Conservation (phyloP, 2,888 invertebrate species). For the Nemoura dubitans region DNA sequence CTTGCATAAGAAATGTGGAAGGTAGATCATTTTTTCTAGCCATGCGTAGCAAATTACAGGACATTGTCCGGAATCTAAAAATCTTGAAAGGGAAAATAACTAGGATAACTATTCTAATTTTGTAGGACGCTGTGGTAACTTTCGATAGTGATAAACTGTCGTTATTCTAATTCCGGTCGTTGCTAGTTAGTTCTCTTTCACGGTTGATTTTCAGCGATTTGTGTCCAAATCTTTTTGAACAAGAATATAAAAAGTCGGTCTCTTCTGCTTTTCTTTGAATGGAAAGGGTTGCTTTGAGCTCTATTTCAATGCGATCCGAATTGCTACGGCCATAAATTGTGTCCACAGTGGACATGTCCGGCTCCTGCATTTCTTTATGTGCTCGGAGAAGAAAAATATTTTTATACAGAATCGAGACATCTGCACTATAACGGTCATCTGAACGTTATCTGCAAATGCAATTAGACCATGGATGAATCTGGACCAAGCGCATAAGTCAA, state of each 20-base stretch:
- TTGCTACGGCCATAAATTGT: constrained; percentile 32
- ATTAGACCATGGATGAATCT: not conserved
- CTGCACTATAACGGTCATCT: constrained; percentile 18
- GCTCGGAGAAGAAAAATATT: not conserved
- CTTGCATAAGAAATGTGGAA: constrained; percentile 7
- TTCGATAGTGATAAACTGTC: constrained; percentile 16
- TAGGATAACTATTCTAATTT: constrained; percentile 28
- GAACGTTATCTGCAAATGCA: not conserved
- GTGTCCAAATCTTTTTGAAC: not conserved
- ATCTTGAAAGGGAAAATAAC: constrained; percentile 26
- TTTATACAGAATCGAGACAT: not conserved
- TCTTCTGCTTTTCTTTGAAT: constrained; percentile 15
- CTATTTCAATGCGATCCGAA: constrained; percentile 14
- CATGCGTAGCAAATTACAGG: constrained; percentile 39
- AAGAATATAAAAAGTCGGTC: not conserved
- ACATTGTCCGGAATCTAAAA: constrained; percentile 21
- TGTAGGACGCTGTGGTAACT: not conserved
- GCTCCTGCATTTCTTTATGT: not conserved
- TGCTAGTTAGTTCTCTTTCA: constrained; percentile 19
- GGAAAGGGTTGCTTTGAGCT: constrained; percentile 18
- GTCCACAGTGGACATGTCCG: constrained; percentile 18
- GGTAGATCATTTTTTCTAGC: constrained; percentile 2
- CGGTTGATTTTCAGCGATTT: not conserved
- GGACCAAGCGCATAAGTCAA: not conserved
- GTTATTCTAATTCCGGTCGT: constrained; percentile 32